These are phyloP conservation scores for Diachasma alloeum DNA, from an alignment of 1,140 invertebrate genomes.

Conservation along the genomic window DNA sequence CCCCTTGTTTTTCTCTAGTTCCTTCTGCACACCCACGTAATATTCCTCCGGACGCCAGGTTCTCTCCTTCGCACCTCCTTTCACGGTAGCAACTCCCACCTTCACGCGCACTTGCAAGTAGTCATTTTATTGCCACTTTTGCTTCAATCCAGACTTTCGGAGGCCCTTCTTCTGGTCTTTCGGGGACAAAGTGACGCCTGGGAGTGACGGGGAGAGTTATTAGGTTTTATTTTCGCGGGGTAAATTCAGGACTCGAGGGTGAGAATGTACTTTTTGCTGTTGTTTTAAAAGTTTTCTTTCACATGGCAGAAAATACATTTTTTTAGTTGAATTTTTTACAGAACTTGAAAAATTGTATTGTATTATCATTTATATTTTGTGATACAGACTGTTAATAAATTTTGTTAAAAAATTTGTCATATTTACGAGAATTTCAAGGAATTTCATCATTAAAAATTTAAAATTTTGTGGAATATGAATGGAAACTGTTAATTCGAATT, in stretches of 20 bases:
- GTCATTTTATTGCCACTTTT: neutral
- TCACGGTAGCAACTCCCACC: neutral
- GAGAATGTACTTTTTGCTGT: too few relatives aligned
- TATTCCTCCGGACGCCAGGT: conserved; percentile 18
- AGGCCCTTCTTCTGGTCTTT: neutral
- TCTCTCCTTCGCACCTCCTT: conserved; percentile 1
- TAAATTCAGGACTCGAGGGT: neutral
- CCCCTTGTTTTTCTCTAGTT: neutral
- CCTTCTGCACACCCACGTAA: conserved; percentile 4
- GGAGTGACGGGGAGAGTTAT: neutral
- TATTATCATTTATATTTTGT: too few relatives aligned
- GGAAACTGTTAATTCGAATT: too few relatives aligned
- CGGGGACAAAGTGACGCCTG: neutral
- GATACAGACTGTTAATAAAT: too few relatives aligned
- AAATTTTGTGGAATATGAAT: too few relatives aligned
- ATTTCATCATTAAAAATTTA: too few relatives aligned
- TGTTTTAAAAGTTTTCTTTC: too few relatives aligned
- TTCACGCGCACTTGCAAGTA: neutral
- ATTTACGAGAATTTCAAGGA: too few relatives aligned
- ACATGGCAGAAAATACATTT: too few relatives aligned
- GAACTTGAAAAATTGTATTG: too few relatives aligned
- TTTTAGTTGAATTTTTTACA: too few relatives aligned
- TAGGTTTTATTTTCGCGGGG: neutral
- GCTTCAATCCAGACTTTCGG: neutral
- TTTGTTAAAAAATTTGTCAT: too few relatives aligned